A percentile compares a stretch with the other conserved stretches of the same genome.
Evolutionary conservation across 2,113 vertebrate genomes (phyloP).

Genomic region (Gila orcuttii): DNA sequence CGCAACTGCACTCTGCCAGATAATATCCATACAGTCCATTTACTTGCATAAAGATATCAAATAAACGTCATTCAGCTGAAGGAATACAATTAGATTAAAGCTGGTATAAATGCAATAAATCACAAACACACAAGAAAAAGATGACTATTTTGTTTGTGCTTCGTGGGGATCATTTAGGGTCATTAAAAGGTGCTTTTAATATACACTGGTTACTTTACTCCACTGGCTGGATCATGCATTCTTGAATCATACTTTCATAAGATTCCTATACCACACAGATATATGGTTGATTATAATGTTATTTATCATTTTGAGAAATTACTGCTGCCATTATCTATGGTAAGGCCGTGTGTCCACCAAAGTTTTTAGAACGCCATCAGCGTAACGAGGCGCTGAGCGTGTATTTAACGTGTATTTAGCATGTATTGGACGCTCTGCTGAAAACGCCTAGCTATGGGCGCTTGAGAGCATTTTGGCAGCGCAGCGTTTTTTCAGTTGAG

Average conservation of each 20-base stretch:
- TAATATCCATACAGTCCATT: slow-evolving; percentile 17
- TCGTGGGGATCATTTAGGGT: neutral
- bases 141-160: neutral
- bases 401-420: too few species aligned
- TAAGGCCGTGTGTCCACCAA: too few species aligned
- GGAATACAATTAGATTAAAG: neutral
- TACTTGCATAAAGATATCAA: slow-evolving; percentile 5
- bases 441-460: too few species aligned
- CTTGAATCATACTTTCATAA: neutral
- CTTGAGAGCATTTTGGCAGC: too few species aligned
- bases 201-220: neutral
- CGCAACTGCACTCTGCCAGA: neutral
- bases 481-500: too few species aligned
- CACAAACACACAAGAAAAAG: neutral
- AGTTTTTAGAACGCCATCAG: too few species aligned
- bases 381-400: too few species aligned
- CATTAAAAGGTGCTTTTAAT: slow-evolving; percentile 6
- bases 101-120: neutral
- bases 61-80: slow-evolving; percentile 19
- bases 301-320: neutral
- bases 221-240: neutral
- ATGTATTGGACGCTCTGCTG: too few species aligned
- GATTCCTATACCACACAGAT: neutral
- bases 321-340: neutral
- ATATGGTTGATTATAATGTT: neutral